A percentile compares a stretch with the other conserved stretches of the same genome.
These are phyloP conservation scores for Acanthis flammea DNA, from an alignment of 2,797 vertebrate genomes.

Conservation along the genomic window DNA sequence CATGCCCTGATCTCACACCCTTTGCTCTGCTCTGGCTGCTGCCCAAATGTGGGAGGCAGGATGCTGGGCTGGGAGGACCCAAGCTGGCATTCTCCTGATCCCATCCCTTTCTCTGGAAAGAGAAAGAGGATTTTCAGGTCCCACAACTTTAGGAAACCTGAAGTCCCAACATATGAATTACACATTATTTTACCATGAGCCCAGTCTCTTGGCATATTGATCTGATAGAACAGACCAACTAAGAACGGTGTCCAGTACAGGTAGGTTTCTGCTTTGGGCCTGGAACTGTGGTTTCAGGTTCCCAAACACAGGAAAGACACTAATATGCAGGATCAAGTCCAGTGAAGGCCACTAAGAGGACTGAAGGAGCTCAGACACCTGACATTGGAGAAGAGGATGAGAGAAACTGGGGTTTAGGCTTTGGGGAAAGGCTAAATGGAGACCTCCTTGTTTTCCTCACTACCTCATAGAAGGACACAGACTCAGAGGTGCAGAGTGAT, in stretches of 20 bases:
- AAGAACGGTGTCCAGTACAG: neutral
- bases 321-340: neutral
- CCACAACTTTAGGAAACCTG: neutral
- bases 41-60: neutral
- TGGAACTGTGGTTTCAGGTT: neutral
- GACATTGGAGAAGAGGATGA: neutral
- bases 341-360: neutral
- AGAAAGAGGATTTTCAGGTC: neutral
- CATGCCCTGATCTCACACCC: rapidly evolving
- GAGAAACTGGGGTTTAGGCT: neutral
- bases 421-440: neutral
- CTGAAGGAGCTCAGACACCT: neutral
- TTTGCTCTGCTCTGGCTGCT: neutral
- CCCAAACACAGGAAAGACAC: neutral
- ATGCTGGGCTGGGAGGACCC: neutral
- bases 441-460: neutral
- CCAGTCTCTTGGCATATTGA: neutral
- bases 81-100: neutral
- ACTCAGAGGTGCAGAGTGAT: neutral
- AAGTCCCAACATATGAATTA: neutral
- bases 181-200: neutral
- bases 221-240: neutral
- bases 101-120: neutral
- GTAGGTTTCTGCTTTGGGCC: neutral
- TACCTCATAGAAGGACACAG: neutral